Evolutionary conservation across 2,888 invertebrate species (phyloP), one percentile per base, ranked within the genome.

Genomic region (Psylliodes chrysocephalus): DNA sequence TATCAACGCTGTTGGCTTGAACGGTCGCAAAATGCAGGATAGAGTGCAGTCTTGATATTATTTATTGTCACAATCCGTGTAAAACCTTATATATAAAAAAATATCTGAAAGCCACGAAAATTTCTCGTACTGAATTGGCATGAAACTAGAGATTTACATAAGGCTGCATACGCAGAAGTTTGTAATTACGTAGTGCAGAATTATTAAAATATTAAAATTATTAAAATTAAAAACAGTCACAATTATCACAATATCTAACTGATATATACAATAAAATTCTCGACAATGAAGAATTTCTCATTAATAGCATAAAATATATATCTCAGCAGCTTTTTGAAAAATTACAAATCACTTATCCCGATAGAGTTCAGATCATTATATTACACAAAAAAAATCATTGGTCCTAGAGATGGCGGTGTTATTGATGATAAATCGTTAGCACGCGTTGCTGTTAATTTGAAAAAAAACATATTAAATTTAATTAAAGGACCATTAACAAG

Each of bases 131-230:
- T 15, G 15, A 15, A 40, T 19, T 42, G 38, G 38, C 46, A 4
- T n/a, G 19, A n/a, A 18, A n/a, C n/a, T n/a, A 2, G 17, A 25
- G 10, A 54, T 8, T n/a, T 54, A 40, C 25, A 54, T 22, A 17
- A 40, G 8, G n/a, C 12, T 14, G 10, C 25, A 10, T 40, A 53
- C 19, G 53, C 38, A 1, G 15, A 53, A 12, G 15, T 53, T 53
- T 53, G 53, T n/a, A n/a, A n/a, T n/a, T n/a, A n/a, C n/a, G n/a
- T n/a, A n/a, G n/a, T n/a, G n/a, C 53, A 40, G 22, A 7, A 38
- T 53, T 40, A 22, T 53, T n/a, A 19, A 47, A 22, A 47, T n/a
- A n/a, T n/a, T n/a, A 47, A 47, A 47, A 47, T 22, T 7, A 22
- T 47, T 22, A 22, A 47, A 22, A 47, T 22, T 22, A 47, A 7